Evolutionary conservation across 2,113 vertebrate species (phyloP), one percentile per base, ranked within the genome.

Genomic region (Eubucco bourcierii): DNA sequence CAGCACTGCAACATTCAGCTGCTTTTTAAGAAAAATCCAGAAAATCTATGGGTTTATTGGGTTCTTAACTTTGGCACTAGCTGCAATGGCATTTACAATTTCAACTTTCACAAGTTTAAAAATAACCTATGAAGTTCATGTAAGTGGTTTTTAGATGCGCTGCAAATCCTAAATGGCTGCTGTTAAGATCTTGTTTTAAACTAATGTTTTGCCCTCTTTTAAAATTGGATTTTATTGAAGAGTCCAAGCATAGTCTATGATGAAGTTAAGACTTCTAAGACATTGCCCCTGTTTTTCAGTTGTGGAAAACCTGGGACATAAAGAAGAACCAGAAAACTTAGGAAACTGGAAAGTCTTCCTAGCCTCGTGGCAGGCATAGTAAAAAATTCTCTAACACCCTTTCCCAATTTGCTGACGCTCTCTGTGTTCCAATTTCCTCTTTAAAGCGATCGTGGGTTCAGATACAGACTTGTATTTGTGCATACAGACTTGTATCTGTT

Each of bases 71-170:
- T 94, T 88, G 90, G 84, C 61, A 65, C 76, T 61, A 88, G 84
- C 84, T 88, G 20, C 34, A 68, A 61, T 59, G 72, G 64, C 61
- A 28, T 77, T 93, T 93, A 91, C 72, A 68, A 88, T 91, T 91
- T 95, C 41, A 92, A 95, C 66, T 94, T 94, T 65, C 59, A 68
- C 70, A 75, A 84, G 67, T 91, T 95, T 91, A 91, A 92, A 93
- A 95, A 87, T 88, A 94, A 75, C 84, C 73, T 58, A 84, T 95
- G 91, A 90, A 81, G 93, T 92, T 53, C 56, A 12, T 72, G 39
- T 85, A 91, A 80, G 87, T 88, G 76, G 50, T 75, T 92, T 41
- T 91, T 80, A 91, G 61, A 85, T 80, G 72, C 80, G 47, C 65
- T 90, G 63, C 83, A 94, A 95, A 92, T 96, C 58, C 82, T 85